These are phyloP conservation scores for Setophaga coronata DNA, from an alignment of 2,113 vertebrate genomes.

Conservation along the genomic window DNA sequence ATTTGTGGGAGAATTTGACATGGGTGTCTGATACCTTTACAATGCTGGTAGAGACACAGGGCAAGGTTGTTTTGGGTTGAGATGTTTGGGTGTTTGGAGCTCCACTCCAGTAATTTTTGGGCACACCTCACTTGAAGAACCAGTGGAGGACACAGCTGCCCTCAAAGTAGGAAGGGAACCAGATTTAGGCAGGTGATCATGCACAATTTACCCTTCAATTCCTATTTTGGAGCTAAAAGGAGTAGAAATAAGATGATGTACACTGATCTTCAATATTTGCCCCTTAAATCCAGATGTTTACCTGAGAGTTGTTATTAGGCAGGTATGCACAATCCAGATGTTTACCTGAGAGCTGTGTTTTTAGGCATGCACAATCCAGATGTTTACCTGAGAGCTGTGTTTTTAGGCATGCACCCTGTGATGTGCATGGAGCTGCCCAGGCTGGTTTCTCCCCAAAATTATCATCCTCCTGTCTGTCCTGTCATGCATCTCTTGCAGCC, in stretches of 20 bases:
- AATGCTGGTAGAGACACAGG: background rate
- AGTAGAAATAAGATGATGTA: background rate
- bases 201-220: background rate
- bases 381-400: background rate
- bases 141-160: background rate
- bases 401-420: background rate
- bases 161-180: background rate
- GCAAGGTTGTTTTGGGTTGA: background rate
- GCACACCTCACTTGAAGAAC: background rate
- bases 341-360: background rate
- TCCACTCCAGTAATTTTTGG: background rate
- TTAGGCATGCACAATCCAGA: background rate
- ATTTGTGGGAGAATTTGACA: background rate
- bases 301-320: too few species aligned
- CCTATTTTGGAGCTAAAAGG: background rate
- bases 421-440: background rate
- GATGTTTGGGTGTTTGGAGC: background rate
- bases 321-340: background rate
- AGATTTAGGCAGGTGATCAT: background rate
- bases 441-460: background rate
- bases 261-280: background rate
- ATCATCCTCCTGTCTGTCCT: background rate
- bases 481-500: background rate
- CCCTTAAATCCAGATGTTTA: background rate
- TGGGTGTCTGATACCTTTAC: background rate